Percentiles rank a stretch among this genome's conserved stretches.
Conservation (phyloP, 2,888 invertebrate genomes). For the Scaptomyza flava region DNA sequence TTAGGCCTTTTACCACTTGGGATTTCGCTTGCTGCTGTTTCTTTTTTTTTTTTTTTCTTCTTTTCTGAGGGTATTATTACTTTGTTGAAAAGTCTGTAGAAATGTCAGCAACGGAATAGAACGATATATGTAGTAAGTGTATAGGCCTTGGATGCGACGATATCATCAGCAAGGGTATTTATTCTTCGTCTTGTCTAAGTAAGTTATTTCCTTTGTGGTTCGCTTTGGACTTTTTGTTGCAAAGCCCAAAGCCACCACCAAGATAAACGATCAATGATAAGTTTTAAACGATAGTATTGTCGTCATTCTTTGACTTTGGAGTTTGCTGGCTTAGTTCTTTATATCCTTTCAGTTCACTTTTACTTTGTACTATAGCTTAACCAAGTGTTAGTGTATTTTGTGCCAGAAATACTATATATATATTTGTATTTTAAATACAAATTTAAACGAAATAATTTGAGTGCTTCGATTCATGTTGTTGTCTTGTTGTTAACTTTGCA, state of each 20-base stretch:
- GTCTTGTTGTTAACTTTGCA: background rate
- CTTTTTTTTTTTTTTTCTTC: background rate
- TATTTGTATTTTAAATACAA: background rate
- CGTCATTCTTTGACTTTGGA: slow-evolving; percentile 17
- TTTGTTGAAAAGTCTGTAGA: background rate
- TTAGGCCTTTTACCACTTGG: slow-evolving; percentile 36
- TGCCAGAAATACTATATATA: background rate
- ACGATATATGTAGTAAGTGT: background rate
- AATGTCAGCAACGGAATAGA: too few relatives aligned
- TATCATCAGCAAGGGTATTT: background rate
- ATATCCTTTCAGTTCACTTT: background rate
- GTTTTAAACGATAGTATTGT: slow-evolving; percentile 58
- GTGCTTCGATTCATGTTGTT: background rate
- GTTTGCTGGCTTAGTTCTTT: background rate
- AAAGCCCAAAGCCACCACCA: slow-evolving; percentile 10
- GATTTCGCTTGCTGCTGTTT: slow-evolving; percentile 27
- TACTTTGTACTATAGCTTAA: background rate
- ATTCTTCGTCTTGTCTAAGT: background rate
- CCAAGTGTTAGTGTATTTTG: background rate
- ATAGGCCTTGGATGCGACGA: background rate
- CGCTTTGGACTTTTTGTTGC: slow-evolving; percentile 5
- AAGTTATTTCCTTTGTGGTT: background rate
- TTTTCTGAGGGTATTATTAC: background rate
- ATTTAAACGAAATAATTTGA: background rate
- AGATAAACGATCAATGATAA: slow-evolving; percentile 73